Percentiles rank a stretch among this genome's conserved stretches.
phyloP scores from a whole-genome alignment of 2,888 invertebrate genomes.

The Teinopalpus imperialis region DNA sequence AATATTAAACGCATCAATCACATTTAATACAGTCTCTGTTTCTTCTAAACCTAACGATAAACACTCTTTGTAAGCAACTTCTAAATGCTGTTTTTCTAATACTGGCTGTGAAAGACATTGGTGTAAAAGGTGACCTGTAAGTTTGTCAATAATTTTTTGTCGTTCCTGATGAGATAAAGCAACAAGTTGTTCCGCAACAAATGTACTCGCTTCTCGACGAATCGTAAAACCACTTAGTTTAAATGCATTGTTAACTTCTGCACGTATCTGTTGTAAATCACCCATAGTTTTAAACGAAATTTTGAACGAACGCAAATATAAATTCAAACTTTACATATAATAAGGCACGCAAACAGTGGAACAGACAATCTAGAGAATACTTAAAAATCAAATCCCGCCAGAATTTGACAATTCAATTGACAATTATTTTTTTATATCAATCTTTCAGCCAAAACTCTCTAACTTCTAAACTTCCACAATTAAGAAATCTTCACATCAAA shows the following conservation, averaged over 20 bases:
- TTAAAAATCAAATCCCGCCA: not conserved
- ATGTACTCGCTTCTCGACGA: slow-evolving; percentile 87
- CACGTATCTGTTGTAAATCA: slow-evolving; percentile 75
- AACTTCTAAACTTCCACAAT: no score
- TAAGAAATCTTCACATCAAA: no score
- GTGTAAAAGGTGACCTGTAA: slow-evolving; percentile 89
- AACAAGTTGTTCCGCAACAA: slow-evolving; percentile 87
- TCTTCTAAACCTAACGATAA: slow-evolving; percentile 83
- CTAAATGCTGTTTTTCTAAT: slow-evolving; percentile 87
- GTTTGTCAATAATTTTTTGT: slow-evolving; percentile 86
- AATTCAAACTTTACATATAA: no score
- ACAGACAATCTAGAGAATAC: no score
- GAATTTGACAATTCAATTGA: not conserved
- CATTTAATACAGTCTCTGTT: slow-evolving; percentile 87
- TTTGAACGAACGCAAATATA: no score
- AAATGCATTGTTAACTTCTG: slow-evolving; percentile 85
- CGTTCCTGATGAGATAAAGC: slow-evolving; percentile 82
- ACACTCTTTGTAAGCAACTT: slow-evolving; percentile 86
- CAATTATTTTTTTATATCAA: no score
- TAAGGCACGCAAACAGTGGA: no score
- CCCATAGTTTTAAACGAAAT: no score
- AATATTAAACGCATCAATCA: slow-evolving; percentile 91
- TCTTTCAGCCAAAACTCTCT: no score
- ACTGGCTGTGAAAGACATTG: slow-evolving; percentile 88
- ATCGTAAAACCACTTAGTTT: slow-evolving; percentile 89